Conservation (phyloP, 2,113 vertebrate genomes). For the Epinephelus cyanopodus region DNA sequence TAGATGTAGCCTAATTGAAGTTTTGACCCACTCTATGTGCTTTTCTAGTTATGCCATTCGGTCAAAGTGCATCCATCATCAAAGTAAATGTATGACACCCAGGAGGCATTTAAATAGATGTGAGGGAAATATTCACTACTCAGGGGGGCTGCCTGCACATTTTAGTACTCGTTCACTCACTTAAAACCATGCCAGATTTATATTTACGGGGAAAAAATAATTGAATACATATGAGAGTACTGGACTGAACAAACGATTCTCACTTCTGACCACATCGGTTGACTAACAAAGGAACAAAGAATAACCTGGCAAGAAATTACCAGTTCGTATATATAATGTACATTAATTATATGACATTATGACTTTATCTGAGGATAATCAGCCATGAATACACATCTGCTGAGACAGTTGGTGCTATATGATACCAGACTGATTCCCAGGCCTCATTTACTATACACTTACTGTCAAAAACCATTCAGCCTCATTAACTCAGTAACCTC, state of each 20-base stretch:
- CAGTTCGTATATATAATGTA: background rate
- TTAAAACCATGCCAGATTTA: background rate
- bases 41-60: background rate
- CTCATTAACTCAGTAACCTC: slow-evolving; percentile 28
- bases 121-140: background rate
- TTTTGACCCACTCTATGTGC: background rate
- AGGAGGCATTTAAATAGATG: background rate
- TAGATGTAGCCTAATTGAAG: background rate
- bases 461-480: slow-evolving; percentile 14
- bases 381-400: background rate
- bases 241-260: background rate
- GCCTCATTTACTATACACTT: slow-evolving; percentile 23
- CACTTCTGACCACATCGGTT: background rate
- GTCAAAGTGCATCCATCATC: slow-evolving; percentile 13
- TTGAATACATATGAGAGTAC: background rate
- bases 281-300: background rate
- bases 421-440: background rate
- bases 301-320: background rate
- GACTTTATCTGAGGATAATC: background rate
- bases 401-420: slow-evolving; percentile 8
- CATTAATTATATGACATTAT: background rate
- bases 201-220: background rate
- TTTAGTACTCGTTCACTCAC: background rate
- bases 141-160: background rate
- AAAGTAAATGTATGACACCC: background rate